These are phyloP conservation scores for Ceramica pisi DNA, from an alignment of 2,888 invertebrate species.

Conservation along the genomic window DNA sequence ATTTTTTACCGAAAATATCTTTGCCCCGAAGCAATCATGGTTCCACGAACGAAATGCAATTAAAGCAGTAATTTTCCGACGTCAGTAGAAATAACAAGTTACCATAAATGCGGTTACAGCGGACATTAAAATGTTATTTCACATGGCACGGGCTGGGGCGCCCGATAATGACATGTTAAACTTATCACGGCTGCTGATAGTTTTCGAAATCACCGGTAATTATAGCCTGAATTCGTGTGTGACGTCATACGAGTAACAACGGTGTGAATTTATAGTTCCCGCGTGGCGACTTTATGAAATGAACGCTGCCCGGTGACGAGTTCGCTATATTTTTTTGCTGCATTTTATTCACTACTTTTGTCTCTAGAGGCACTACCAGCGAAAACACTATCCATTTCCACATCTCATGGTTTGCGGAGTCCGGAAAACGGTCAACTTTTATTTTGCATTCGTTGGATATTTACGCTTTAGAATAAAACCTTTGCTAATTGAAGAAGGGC, in stretches of 20 bases:
- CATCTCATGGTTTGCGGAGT: constrained; percentile 19
- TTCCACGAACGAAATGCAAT: constrained; percentile 65
- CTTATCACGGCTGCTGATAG: constrained; percentile 71
- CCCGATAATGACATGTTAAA: constrained; percentile 74
- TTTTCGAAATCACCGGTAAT: constrained; percentile 70
- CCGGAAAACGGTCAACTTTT: constrained; percentile 19
- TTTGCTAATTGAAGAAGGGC: constrained; percentile 13
- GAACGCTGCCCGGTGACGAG: constrained; percentile 48
- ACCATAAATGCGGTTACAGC: constrained; percentile 59
- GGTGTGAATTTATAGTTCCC: constrained; percentile 59
- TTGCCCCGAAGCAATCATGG: constrained; percentile 27
- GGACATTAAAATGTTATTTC: constrained; percentile 64
- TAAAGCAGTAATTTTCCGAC: constrained; percentile 74
- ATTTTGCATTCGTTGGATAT: constrained; percentile 26
- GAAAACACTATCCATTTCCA: constrained; percentile 47
- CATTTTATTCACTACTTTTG: constrained; percentile 43
- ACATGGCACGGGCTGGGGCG: constrained; percentile 38
- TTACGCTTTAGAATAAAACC: constrained; percentile 30
- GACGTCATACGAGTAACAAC: constrained; percentile 43
- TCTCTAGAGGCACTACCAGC: constrained; percentile 28
- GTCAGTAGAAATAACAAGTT: constrained; percentile 69
- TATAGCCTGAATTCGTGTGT: constrained; percentile 62
- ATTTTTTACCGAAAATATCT: constrained; percentile 23
- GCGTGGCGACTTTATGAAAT: constrained; percentile 52
- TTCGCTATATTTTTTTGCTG: constrained; percentile 30